Evolutionary conservation across 2,113 vertebrate genomes (phyloP), one percentile per base, ranked within the genome.

Genomic region (Cynoglossus semilaevis): DNA sequence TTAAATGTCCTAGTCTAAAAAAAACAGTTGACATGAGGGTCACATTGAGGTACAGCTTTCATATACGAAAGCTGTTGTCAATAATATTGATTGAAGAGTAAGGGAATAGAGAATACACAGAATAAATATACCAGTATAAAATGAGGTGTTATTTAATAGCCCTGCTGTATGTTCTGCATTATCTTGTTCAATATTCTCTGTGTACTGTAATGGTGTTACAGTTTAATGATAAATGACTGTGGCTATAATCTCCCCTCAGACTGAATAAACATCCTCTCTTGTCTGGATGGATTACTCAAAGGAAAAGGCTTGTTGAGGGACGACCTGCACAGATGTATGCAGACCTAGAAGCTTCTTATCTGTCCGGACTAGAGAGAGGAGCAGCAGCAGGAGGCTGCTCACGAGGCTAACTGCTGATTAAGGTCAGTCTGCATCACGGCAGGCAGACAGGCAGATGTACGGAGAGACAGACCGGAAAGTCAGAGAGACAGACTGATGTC

Each of bases 371-470:
- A 67, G 44, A 51, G 68, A 85, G n/a, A n/a, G n/a, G n/a, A n/a
- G n/a, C n/a, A n/a, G 76, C 84, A 86, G 82, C 83, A 78, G 84
- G 82, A 11, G 47, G 29, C 62, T 47, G 70, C 59, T 75, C 80
- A 81, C 83, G 79, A 83, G 87, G 85, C 71, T 87, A 83, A 87
- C 81, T 67, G 75, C 69, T 54, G 82, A 88, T 89, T 88, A 89
- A 85, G 86, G 87, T 87, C 85, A 86, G 67, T 17, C 54, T 66
- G 63, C 13, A 19, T 51, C 42, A 34, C 57, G 53, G 53, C 62
- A 68, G 51, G 70, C 57, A 61, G 53, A 59, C 67, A 59, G 47
- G 48, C 22, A 29, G 22, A 29, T 6, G 22, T 2, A 29, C 22
- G 11, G 38, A 4, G 14, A 14, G 19, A 48, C 42, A 35, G 58